These are phyloP conservation scores for Agelastica alni DNA, from an alignment of 2,888 invertebrate genomes.

Conservation along the genomic window DNA sequence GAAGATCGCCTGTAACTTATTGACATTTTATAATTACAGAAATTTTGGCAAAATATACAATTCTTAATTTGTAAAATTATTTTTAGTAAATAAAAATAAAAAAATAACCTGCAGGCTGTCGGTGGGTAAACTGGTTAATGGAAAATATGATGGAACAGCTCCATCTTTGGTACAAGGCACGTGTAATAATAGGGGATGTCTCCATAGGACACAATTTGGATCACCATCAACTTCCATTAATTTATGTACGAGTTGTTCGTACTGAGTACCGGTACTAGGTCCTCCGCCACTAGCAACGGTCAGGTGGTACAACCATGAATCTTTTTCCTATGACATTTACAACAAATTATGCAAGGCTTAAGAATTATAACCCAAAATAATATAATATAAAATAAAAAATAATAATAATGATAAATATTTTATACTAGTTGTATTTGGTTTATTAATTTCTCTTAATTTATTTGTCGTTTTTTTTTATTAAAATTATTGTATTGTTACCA, in stretches of 20 bases:
- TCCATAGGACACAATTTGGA: constrained; percentile 90
- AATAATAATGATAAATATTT: background rate
- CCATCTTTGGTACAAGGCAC: constrained; percentile 78
- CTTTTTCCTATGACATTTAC: constrained; percentile 78
- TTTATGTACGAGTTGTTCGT: constrained; percentile 93
- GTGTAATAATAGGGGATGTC: constrained; percentile 88
- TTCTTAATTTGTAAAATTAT: background rate
- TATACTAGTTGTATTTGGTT: background rate
- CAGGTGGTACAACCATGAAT: constrained; percentile 81
- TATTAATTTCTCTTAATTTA: too few relatives aligned
- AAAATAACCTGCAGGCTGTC: constrained; percentile 72
- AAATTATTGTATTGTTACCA: too few relatives aligned
- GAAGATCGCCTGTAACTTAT: too few relatives aligned
- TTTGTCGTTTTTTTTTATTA: too few relatives aligned
- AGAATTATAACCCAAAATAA: too few relatives aligned
- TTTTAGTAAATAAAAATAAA: background rate
- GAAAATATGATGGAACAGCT: constrained; percentile 71
- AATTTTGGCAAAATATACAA: too few relatives aligned
- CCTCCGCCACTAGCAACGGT: constrained; percentile 94
- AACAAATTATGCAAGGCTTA: too few relatives aligned
- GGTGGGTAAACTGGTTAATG: constrained; percentile 87
- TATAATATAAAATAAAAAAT: too few relatives aligned
- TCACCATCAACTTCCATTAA: constrained; percentile 96
- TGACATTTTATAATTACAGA: background rate
- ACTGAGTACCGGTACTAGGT: constrained; percentile 90